Base-by-base conservation (phyloP, 2,888 invertebrate species). In the Antheraea yamamai region DNA sequence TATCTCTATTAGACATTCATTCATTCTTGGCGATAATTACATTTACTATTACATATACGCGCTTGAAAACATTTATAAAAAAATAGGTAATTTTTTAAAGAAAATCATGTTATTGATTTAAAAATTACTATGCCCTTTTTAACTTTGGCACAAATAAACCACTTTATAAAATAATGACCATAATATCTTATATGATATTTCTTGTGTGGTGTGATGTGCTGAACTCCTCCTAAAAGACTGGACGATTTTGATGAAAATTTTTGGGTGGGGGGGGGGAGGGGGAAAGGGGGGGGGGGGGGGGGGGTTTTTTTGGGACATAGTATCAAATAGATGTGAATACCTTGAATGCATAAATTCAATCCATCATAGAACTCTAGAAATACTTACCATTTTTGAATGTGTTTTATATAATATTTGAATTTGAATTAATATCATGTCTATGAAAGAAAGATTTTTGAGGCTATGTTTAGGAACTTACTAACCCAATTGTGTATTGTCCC, bases 41-140 rank as follows among this genome's bases (percentile, higher is more conserved):
- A 20, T 20, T 20, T 55, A 55, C 4, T 20, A n/a, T 55, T 55
- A 55, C 8, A 55, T 55, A 55, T 6, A 18, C 20, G 10, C n/a
- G 23, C 61, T 35, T 2, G 30, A 68, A 4, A 35, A 12, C 26
- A 66, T 66, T 61, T 61, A 61, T 58, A 78, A 71, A 52, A 51
- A 72, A 73, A 72, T 77, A 79, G 73, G 73, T 73, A 35, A 23
- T 16, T 26, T 0, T 18, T 18, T 35, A 10, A 35, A 35, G 35
- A 35, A 35, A 68, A 68, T 10, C 68, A 68, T 61, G 23, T 61
- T 61, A 12, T 23, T 7, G 2, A 20, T 55, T 18, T 52, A 18
- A 55, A 55, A 55, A 55, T 61, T 23, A 12, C 10, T 61, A 23
- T 61, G 47, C 12, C 10, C 39, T 4, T 47, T 47, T 47, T 10